Percentiles rank a stretch among this genome's conserved stretches.
Evolutionary conservation across 92 coral and sea anemone genomes (phyloP).

Genomic region (Blastomussa wellsi): DNA sequence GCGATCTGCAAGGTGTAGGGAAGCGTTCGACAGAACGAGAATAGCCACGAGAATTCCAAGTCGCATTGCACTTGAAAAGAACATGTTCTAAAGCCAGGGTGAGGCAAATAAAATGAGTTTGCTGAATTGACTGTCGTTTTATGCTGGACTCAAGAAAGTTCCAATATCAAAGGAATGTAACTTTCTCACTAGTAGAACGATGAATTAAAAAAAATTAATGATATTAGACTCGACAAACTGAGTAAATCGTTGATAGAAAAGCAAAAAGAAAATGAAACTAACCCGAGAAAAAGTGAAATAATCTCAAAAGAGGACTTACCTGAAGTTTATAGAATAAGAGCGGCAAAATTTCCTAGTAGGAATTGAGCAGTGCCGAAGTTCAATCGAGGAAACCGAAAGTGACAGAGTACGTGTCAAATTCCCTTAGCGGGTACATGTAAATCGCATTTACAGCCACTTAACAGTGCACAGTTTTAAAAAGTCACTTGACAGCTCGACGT

Average conservation of each 20-base stretch:
- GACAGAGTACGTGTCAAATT: slow-evolving; percentile 1
- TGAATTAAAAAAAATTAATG: slow-evolving; percentile 30
- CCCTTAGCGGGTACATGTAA: slow-evolving; percentile 23
- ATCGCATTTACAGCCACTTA: slow-evolving; percentile 42
- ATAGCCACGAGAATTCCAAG: background rate
- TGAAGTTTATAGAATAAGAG: background rate
- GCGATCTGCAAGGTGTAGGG: slow-evolving; percentile 16
- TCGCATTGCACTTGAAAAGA: background rate
- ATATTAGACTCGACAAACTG: slow-evolving; percentile 35
- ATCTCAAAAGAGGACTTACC: slow-evolving; percentile 7
- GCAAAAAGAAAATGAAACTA: background rate
- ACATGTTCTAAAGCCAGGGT: slow-evolving; percentile 9
- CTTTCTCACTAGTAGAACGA: slow-evolving; percentile 16
- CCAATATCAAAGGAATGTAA: slow-evolving; percentile 45
- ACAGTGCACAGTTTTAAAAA: slow-evolving; percentile 27
- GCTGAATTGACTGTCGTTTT: background rate
- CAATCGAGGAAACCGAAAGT: background rate
- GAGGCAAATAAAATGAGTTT: slow-evolving; percentile 14
- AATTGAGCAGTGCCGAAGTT: background rate
- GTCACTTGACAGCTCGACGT: slow-evolving; percentile 47
- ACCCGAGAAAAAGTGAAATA: background rate
- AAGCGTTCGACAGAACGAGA: slow-evolving; percentile 17
- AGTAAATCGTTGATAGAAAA: background rate
- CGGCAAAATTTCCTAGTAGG: background rate
- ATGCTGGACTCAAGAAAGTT: slow-evolving; percentile 1